Evolutionary conservation across 2,888 invertebrate species (phyloP), one percentile per base, ranked within the genome.

Genomic region (Zonitis immaculata): DNA sequence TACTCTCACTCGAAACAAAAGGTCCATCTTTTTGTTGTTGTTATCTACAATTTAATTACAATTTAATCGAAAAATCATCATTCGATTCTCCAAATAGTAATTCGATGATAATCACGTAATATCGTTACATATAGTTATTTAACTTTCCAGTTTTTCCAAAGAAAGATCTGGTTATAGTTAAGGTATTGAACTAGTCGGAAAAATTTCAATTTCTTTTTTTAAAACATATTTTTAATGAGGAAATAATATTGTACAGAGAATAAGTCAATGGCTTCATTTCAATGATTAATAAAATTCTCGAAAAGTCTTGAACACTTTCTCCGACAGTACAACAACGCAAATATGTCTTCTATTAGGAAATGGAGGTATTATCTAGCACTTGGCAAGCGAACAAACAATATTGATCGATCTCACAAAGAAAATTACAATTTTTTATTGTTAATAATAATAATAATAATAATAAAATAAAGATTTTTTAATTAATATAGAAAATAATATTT

Each of bases 251-350:
- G n/a, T 6, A 14, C 7, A 16, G 8, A 16, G 47, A 55, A 63
- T 66, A 68, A 71, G 70, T 72, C 71, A 70, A 69, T 71, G 71
- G 62, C 66, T 66, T 42, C 42, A 44, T 39, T n/a, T 62, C 52
- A 57, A 49, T 64, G 63, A 63, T 65, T 66, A 66, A 70, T 67
- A 70, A 67, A 35, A 68, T 74, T 73, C 72, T 73, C 71, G 72
- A 73, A 73, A 72, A 72, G 59, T 69, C 64, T 65, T 52, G 64
- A 66, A 64, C 67, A 73, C 74, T 74, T 74, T 74, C 73, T 73
- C 74, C 66, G 47, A 50, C 35, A 16, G 8, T 27, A 35, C 35
- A 35, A 16, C 32, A 18, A 16, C 18, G 9, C 67, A 68, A 68
- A 35, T 35, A 35, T 66, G 68, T 67, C 65, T 64, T 59, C 52